Base-by-base conservation (phyloP, 2,888 invertebrate species). In the Coleophora deauratella region DNA sequence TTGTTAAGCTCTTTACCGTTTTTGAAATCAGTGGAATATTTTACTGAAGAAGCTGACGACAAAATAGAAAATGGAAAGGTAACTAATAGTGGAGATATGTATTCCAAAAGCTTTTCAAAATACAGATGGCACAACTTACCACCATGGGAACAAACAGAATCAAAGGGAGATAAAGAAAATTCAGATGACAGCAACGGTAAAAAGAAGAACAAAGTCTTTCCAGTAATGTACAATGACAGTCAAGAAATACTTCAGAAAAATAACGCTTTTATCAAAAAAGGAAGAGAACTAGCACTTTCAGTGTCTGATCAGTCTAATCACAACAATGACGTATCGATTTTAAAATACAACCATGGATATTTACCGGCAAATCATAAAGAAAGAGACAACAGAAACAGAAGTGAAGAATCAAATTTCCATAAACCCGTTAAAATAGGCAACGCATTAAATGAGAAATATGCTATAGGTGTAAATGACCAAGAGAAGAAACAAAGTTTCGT, bases 41-140 rank as follows among this genome's bases (percentile, higher is more conserved):
- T 62, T 35, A 49, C 59, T 4, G 59, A 61, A 33, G 61, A 66
- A 38, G 45, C 56, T 7, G 49, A 60, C 30, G 30, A 45, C 10
- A 40, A 21, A 2, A 40, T 27, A 2, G 45, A 52, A 33, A 39
- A 51, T 4, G 53, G 55, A 3, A 54, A 52, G 38, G 40, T 37
- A 1, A 32, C 41, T 3, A 51, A 50, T 14, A 57, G 46, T 14
- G 52, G 55, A 36, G 61, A 72, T 13, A 62, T 72, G 48, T 73
- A 75, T 46, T 54, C 63, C 6, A 71, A 65, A 56, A 75, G 64
- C 45, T 57, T 79, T 46, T 56, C 68, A 14, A 57, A 52, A 39
- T 73, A 79, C 48, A 79, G 78, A 52, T 82, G 82, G 82, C 79
- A 79, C 47, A 79, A 80, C 48, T 66, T 77, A 1, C 78, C 75